These are phyloP conservation scores for Phyllotreta cruciferae DNA, from an alignment of 2,888 invertebrate species.

Conservation along the genomic window DNA sequence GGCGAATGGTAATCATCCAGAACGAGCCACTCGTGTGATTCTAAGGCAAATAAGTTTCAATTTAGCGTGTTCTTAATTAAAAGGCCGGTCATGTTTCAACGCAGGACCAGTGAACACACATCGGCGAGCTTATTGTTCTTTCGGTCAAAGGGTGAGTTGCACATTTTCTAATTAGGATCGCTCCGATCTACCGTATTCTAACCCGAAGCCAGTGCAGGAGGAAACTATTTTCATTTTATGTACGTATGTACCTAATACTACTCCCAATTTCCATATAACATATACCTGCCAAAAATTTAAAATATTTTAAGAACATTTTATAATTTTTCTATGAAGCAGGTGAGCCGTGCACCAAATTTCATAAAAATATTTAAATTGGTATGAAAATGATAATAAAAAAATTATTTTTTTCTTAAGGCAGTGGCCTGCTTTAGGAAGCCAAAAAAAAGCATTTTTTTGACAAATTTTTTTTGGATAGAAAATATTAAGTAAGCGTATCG, in stretches of 20 bases:
- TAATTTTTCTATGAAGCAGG: too few species aligned
- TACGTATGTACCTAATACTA: background rate
- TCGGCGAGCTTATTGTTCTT: slow-evolving; percentile 45
- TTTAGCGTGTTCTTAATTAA: slow-evolving; percentile 53
- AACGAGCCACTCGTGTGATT: slow-evolving; percentile 48
- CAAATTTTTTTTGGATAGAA: too few species aligned
- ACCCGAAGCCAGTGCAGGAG: slow-evolving; percentile 8
- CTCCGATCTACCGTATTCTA: slow-evolving; percentile 37
- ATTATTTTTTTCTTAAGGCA: too few species aligned
- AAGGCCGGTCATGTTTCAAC: slow-evolving; percentile 55
- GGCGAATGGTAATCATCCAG: slow-evolving; percentile 21
- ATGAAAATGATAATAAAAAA: too few species aligned
- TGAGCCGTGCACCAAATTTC: too few species aligned
- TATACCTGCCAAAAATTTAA: too few species aligned
- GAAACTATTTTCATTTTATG: background rate
- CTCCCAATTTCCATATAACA: too few species aligned
- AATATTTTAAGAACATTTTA: too few species aligned
- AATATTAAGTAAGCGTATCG: too few species aligned
- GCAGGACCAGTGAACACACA: slow-evolving; percentile 48
- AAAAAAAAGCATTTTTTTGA: too few species aligned
- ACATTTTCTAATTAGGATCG: slow-evolving; percentile 55
- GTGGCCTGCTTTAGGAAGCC: too few species aligned
- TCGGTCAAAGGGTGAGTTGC: slow-evolving; percentile 54
- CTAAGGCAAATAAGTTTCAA: slow-evolving; percentile 45
- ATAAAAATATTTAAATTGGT: too few species aligned